Percentiles rank a stretch among this genome's conserved stretches.
Evolutionary conservation across 2,113 vertebrate species (phyloP).

Genomic region (Rhizomys pruinosus): DNA sequence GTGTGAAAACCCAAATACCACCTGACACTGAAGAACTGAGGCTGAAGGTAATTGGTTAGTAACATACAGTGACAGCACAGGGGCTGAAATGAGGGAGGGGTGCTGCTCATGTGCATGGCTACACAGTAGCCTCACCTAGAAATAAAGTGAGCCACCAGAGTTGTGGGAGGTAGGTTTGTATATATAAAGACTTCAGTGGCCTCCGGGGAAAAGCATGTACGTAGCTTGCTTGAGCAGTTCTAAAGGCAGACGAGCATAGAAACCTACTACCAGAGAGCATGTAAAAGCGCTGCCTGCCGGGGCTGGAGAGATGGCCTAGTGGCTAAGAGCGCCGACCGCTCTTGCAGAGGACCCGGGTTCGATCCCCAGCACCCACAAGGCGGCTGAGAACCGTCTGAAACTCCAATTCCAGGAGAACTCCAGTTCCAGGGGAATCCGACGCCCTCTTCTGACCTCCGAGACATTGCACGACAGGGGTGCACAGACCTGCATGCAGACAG

Average conservation of each 20-base stretch:
- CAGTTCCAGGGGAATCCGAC: no score
- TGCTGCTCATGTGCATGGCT: background rate
- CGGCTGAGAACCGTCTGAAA: no score
- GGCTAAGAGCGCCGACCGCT: no score
- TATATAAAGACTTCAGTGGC: background rate
- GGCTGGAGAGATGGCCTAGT: no score
- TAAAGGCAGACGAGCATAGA: background rate
- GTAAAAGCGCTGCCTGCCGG: background rate
- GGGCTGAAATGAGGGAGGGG: background rate
- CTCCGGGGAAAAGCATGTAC: background rate
- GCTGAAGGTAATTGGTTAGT: background rate
- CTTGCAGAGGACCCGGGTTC: no score
- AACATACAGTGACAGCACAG: background rate
- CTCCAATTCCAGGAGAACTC: no score
- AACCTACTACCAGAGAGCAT: background rate
- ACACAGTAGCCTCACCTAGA: background rate
- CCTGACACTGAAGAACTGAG: background rate
- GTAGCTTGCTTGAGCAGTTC: background rate
- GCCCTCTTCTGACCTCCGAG: no score
- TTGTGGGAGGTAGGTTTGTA: background rate
- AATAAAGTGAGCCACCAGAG: background rate
- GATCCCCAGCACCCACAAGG: no score
- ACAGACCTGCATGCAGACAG: no score
- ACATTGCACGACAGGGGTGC: no score
- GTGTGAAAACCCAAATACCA: background rate